These are phyloP conservation scores for Trididemnum nubilum DNA, from an alignment of 23 tunicate genomes.

Conservation along the genomic window DNA sequence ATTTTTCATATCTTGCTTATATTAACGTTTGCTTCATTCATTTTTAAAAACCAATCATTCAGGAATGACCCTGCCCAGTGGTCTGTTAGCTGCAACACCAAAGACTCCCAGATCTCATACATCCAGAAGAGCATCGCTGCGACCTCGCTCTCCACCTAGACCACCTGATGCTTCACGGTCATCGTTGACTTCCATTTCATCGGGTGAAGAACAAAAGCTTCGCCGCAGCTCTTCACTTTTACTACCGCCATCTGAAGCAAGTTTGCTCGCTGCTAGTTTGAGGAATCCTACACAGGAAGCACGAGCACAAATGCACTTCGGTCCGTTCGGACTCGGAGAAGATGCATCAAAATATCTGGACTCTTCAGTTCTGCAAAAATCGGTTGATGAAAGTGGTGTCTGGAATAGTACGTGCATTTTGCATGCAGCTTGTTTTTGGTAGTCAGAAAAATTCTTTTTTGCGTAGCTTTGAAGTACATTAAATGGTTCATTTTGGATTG, in stretches of 20 bases:
- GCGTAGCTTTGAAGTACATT: too few species aligned
- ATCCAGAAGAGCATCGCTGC: conserved; percentile 72
- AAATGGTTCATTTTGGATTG: too few species aligned
- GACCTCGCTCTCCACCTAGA: conserved; percentile 67
- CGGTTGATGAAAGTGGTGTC: neutral
- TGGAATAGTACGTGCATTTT: conserved; percentile 33
- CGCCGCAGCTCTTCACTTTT: conserved; percentile 36
- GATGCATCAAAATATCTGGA: neutral
- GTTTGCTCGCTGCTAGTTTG: neutral
- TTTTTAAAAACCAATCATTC: neutral
- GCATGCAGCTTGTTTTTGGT: neutral
- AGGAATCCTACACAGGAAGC: neutral
- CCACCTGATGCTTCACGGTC: neutral
- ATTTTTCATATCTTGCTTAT: conserved; percentile 1
- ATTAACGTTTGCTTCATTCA: neutral
- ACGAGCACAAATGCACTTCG: neutral
- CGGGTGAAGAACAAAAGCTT: neutral
- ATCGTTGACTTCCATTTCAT: too few species aligned
- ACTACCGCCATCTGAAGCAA: conserved; percentile 6
- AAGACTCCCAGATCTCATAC: conserved; percentile 60
- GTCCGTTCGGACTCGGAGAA: neutral
- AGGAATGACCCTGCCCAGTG: conserved; percentile 78
- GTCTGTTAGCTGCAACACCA: conserved; percentile 56
- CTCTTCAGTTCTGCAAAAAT: neutral
- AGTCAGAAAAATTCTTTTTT: too few species aligned